Base-by-base conservation (phyloP, 2,797 vertebrate genomes). In the Danio aesculapii region DNA sequence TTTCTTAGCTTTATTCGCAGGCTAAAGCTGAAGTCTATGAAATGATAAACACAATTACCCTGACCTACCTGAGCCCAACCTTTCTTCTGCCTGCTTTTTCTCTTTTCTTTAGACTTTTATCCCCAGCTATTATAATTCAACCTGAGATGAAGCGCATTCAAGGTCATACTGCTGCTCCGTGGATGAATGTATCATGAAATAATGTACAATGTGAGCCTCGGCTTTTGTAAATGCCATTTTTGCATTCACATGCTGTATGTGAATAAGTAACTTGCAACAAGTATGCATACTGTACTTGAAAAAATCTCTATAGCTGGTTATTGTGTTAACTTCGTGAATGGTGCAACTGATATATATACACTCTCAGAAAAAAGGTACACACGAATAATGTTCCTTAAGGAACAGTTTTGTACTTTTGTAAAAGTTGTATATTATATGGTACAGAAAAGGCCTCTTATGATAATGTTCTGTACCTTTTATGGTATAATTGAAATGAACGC, bases 41-140 rank as follows among this genome's bases (percentile, higher is more conserved):
- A 72, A 74, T 16, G 43, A 81, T 67, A 49, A 81, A 81, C 61
- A 74, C 41, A 14, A 57, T 74, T 19, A 67, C 61, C 43, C 69
- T 81, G 69, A 74, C 70, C 70, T 67, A 39, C 14, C 46, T 47
- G 49, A 64, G 43, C 50, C 30, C 57, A 62, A 62, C 67, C 49
- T 72, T 72, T 72, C 49, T 64, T 64, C 69, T 63, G 30, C 30
- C n/a, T 52, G 55, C 5, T 62, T 72, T 66, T 46, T 63, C 69
- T 55, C 61, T 21, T 62, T 62, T 62, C 57, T 53, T 49, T 62
- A 21, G 49, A 68, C 64, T 62, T 53, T 82, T 69, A 68, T 62
- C 13, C 47, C 47, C 57, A 68, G 64, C 55, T 12, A 44, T 47
- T 47, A 77, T 64, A 57, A 70, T 30, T 30, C 30, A 30, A 30